Percentiles rank a stretch among this genome's conserved stretches.
These are phyloP conservation scores for Erynnis tages DNA, from an alignment of 2,888 invertebrate species.

Conservation along the genomic window DNA sequence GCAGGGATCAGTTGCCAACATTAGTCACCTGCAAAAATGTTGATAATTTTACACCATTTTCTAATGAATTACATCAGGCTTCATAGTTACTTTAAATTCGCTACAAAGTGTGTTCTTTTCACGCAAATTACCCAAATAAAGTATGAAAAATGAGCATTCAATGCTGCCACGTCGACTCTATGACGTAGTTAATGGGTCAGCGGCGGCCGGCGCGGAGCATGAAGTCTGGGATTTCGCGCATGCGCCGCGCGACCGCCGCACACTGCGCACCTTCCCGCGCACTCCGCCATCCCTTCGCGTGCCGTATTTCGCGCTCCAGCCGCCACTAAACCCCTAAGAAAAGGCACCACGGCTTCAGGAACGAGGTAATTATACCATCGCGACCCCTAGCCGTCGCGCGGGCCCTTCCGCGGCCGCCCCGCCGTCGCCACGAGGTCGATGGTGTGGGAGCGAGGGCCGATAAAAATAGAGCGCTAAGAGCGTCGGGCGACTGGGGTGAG, in stretches of 20 bases:
- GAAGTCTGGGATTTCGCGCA: constrained; percentile 31
- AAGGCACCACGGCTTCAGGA: constrained; percentile 45
- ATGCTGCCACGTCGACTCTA: neutral
- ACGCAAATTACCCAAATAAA: neutral
- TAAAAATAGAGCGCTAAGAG: constrained; percentile 78
- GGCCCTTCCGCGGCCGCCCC: constrained; percentile 35
- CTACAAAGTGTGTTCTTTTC: too few species aligned
- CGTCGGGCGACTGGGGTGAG: constrained; percentile 67
- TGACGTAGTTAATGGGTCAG: neutral
- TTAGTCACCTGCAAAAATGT: neutral
- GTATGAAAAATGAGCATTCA: too few species aligned
- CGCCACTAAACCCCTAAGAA: constrained; percentile 67
- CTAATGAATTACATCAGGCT: too few species aligned
- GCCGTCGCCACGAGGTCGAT: constrained; percentile 45
- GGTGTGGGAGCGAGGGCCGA: constrained; percentile 75
- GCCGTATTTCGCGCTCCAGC: constrained; percentile 60
- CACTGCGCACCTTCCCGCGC: constrained; percentile 56
- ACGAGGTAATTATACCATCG: constrained; percentile 55
- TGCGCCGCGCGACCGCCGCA: constrained; percentile 30
- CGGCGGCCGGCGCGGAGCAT: constrained; percentile 29
- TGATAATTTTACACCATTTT: too few species aligned
- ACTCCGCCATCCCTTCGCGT: constrained; percentile 48
- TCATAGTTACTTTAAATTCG: too few species aligned
- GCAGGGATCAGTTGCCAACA: neutral
- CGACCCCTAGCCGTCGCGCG: constrained; percentile 22